Conservation (phyloP, 2,888 invertebrate species). For the Hirudinaria manillensis region DNA sequence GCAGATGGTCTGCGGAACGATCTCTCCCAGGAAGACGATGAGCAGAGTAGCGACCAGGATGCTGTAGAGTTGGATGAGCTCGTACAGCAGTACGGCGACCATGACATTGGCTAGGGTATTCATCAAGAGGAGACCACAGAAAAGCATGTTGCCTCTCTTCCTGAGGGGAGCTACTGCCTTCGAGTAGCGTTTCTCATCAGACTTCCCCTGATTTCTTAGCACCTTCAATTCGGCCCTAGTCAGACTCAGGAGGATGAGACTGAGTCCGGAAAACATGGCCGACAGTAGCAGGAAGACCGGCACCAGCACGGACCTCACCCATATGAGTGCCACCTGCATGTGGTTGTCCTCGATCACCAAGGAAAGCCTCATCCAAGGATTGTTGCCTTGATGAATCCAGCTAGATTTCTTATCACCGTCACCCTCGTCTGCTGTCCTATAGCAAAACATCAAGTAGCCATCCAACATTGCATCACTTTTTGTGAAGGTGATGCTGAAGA, state of each 20-base stretch:
- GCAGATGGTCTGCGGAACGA: constrained; percentile 87
- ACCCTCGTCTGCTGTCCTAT: background rate
- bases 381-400: constrained; percentile 34
- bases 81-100: constrained; percentile 89
- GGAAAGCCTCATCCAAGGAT: constrained; percentile 11
- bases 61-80: constrained; percentile 75
- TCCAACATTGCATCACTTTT: constrained; percentile 16
- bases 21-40: constrained; percentile 95
- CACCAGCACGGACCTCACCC: constrained; percentile 48
- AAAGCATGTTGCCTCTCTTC: constrained; percentile 84
- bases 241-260: constrained; percentile 87
- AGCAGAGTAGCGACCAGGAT: constrained; percentile 82
- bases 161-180: constrained; percentile 79
- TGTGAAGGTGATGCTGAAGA: constrained; percentile 20
- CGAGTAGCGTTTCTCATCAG: constrained; percentile 70
- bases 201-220: constrained; percentile 80
- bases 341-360: background rate
- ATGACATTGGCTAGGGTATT: constrained; percentile 94
- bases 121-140: constrained; percentile 65
- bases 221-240: constrained; percentile 91
- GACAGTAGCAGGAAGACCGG: constrained; percentile 73
- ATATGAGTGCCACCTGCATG: constrained; percentile 46
- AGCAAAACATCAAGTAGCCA: constrained; percentile 29
- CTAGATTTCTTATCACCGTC: background rate
- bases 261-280: constrained; percentile 90